Evolutionary conservation across 2,797 vertebrate species (phyloP), one percentile per base, ranked within the genome.

Genomic region (Chelidonichthys spinosus): DNA sequence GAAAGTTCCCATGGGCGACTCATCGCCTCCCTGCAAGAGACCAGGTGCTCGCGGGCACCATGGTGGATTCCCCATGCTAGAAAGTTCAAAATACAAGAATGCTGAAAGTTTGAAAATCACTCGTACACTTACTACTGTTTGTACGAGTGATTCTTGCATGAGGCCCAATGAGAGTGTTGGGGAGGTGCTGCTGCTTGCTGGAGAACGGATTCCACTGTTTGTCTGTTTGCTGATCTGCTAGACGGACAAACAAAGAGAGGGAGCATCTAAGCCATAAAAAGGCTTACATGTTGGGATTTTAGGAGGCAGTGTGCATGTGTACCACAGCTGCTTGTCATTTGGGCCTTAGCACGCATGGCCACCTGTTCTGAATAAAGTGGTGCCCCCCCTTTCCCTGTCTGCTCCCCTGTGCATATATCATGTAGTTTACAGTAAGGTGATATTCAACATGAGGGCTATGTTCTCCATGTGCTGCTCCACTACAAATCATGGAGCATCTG

Each of bases 311-410:
- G 59, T n/a, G 46, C 7, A 7, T 32, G 50, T 33, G 50, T 53
- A 50, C 71, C 83, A 66, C 94, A 93, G 92, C 90, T 94, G 92
- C 83, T 89, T 84, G 86, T 89, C 78, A 75, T 95, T 94, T 90
- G 17, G 47, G 72, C 85, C 87, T 85, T 81, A 83, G 87, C 90
- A 92, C 85, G 88, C 90, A 83, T 77, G 84, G 82, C 87, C 92
- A 93, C 92, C 93, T 91, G 92, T 85, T 93, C 87, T 91, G 90
- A 91, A 93, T 94, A 92, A 94, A 92, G 75, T 33, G 63, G 49
- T 72, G 54, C 69, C 56, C 14, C 44, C 70, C 69, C 58, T 8
- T 56, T 61, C 69, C 72, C 68, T 74, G 66, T 56, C 67, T 64
- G 50, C 64, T 71, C 81, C 65, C 64, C 66, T 18, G 64, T 76